Base-by-base conservation (phyloP, 2,888 invertebrate genomes). In the Antheraea assamensis region DNA sequence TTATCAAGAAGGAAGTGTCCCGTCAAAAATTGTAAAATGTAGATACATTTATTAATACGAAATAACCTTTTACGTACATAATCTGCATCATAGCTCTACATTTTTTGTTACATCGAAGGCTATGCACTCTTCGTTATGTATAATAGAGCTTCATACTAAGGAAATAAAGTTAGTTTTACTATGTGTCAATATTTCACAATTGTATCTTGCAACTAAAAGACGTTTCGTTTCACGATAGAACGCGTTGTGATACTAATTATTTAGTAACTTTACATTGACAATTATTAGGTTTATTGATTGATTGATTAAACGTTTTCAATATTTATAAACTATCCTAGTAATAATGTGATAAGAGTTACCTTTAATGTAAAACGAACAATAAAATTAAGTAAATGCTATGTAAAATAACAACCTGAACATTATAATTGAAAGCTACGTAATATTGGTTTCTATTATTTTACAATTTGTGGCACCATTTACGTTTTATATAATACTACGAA, bases 11-110 rank as follows among this genome's bases (percentile, higher is more conserved):
- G 78, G 78, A 83, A 85, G 82, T 81, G 61, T 66, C 77, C 76
- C 75, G 79, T 80, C 80, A 79, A 77, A 80, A 74, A 71, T 71
- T 74, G 70, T 74, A 73, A 77, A 80, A 72, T 74, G 76, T 78
- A 80, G 76, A 76, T 79, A 68, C 35, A 68, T 68, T 35, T 64
- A 80, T 81, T 82, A 85, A 81, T 82, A 83, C 84, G 83, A 87
- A 87, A 88, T 90, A 90, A 89, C 90, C 88, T 88, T 88, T 83
- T 84, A 85, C 79, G 85, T 86, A 81, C 81, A 82, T 87, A 85
- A 78, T 84, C 86, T 87, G 83, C 85, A 85, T 84, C 86, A 83
- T 82, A 86, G 84, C 77, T 83, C 81, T 81, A 86, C 85, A 83
- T 88, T 85, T 86, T 87, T 85, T 80, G 77, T 81, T 83, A 82